phyloP scores from a whole-genome alignment of 1,140 invertebrate species.

The Helicorthomorpha holstii region DNA sequence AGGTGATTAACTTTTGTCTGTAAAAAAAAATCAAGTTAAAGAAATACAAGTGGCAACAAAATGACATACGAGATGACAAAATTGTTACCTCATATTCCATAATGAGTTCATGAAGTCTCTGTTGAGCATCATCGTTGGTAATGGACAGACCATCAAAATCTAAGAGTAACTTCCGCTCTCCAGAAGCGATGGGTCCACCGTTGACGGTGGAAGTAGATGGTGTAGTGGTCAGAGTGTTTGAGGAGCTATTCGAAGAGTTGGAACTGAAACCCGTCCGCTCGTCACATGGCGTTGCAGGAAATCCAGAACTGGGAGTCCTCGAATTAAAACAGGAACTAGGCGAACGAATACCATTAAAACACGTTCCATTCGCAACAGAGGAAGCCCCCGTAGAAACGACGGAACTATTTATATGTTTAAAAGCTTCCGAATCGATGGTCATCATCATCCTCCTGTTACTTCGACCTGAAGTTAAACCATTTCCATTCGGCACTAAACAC shows the following conservation, averaged over 20 bases:
- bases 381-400: too few species aligned
- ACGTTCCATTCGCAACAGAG: too few species aligned
- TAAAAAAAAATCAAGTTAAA: slow-evolving; percentile 9
- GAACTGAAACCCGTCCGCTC: slow-evolving; percentile 14
- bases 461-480: neutral
- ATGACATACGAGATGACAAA: neutral
- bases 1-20: slow-evolving; percentile 48
- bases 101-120: slow-evolving; percentile 58
- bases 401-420: too few species aligned
- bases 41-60: neutral
- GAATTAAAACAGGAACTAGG: slow-evolving; percentile 20
- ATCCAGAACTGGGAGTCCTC: slow-evolving; percentile 24
- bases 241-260: neutral
- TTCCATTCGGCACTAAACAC: too few species aligned
- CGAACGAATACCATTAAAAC: too few species aligned
- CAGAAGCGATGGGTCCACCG: neutral
- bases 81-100: slow-evolving; percentile 49
- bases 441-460: neutral
- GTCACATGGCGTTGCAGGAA: slow-evolving; percentile 21
- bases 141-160: slow-evolving; percentile 43
- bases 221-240: too few species aligned
- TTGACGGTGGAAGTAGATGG: neutral
- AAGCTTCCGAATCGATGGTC: too few species aligned
- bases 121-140: slow-evolving; percentile 56
- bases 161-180: neutral